These are phyloP conservation scores for Chamaetylas fuelleborni DNA, from an alignment of 2,113 vertebrate genomes.

Conservation along the genomic window DNA sequence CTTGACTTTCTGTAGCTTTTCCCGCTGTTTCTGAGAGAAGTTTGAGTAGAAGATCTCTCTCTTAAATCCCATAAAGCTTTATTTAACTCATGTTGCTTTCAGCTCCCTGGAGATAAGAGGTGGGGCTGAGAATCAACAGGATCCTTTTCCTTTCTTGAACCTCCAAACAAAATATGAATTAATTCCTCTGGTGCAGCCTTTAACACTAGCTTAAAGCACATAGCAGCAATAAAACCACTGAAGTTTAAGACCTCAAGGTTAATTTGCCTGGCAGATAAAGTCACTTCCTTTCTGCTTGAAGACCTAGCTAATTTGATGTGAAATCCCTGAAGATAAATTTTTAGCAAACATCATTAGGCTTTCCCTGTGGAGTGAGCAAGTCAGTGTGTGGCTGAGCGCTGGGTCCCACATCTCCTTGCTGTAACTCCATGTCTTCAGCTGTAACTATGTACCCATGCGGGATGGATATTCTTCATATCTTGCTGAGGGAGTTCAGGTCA, in stretches of 20 bases:
- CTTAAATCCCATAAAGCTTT: background rate
- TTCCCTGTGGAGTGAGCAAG: background rate
- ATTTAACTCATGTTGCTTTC: background rate
- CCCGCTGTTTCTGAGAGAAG: background rate
- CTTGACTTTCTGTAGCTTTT: background rate
- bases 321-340: background rate
- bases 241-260: conserved; percentile 3
- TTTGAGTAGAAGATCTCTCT: background rate
- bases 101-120: background rate
- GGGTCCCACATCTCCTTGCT: background rate
- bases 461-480: background rate
- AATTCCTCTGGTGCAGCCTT: background rate
- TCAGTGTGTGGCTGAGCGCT: background rate
- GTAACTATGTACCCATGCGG: background rate
- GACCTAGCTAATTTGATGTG: background rate
- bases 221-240: background rate
- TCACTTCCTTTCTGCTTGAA: background rate
- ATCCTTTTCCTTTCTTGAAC: background rate
- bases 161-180: background rate
- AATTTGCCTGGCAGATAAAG: background rate
- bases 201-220: background rate
- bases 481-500: background rate
- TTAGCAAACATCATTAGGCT: background rate
- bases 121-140: background rate
- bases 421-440: background rate